Base-by-base conservation (phyloP, 2,797 vertebrate species). In the Somateria mollissima region DNA sequence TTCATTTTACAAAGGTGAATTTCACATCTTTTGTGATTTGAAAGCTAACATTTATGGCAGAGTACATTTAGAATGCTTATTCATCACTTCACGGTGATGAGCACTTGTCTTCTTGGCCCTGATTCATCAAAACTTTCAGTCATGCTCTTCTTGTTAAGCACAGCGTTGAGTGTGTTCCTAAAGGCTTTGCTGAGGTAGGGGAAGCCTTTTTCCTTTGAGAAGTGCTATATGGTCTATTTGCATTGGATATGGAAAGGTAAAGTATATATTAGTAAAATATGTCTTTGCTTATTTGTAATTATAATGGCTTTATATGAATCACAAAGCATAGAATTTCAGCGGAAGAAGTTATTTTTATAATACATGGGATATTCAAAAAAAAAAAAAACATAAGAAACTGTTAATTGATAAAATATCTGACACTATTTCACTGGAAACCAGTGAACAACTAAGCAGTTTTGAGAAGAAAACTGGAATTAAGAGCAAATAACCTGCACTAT, bases 1-100 rank as follows among this genome's bases (percentile, higher is more conserved):
- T 92, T 81, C 39, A 25, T 75, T 87, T 79, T 88, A 74, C 47
- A 67, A 76, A 91, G 61, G 57, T 84, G 67, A 78, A 90, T 93
- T 88, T 87, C 73, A 4, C 34, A 28, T 34, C 58, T 92, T 87
- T 51, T 72, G 22, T 85, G 69, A 82, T 96, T 91, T 76, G 67
- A 84, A 91, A 76, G 18, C 12, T 87, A 82, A 34, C 1, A 2
- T 64, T 94, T 49, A 88, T 76, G 85, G 56, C 66, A 91, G 56
- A 81, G 15, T 4, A 81, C 66, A 51, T 75, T 53, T 64, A 67
- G 43, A 34, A 12, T 67, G 22, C 56, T 92, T 90, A 47, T 90
- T 90, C 39, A 71, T 76, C 71, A 45, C 24, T 57, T 90, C 12
- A 7, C 49, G 9, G 4, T 30, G 36, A 57, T 67, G 74, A 65